Evolutionary conservation across 2,113 vertebrate genomes (phyloP).

Genomic region (Onychostruthus taczanowskii): DNA sequence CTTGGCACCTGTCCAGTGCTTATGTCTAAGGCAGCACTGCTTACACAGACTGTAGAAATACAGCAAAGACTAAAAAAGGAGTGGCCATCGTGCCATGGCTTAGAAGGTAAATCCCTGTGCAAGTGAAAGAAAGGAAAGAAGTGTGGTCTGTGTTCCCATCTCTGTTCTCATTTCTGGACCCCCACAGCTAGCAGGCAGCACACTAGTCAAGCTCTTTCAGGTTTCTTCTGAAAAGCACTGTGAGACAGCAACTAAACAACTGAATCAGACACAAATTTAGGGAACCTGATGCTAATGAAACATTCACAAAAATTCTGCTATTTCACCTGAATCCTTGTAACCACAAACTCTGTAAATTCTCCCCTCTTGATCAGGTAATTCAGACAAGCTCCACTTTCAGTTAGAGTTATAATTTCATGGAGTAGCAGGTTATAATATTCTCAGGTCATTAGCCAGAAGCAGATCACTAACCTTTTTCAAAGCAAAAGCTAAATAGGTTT

Average conservation of each 20-base stretch:
- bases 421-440: neutral
- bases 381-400: neutral
- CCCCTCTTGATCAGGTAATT: neutral
- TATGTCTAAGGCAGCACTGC: neutral
- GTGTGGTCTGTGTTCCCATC: neutral
- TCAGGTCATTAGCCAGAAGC: neutral
- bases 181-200: neutral
- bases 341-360: neutral
- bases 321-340: neutral
- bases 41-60: neutral
- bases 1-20: neutral
- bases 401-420: neutral
- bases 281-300: neutral
- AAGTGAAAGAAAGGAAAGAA: neutral
- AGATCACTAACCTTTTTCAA: neutral
- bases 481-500: neutral
- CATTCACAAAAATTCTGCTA: neutral
- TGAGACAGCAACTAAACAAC: neutral
- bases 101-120: neutral
- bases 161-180: neutral
- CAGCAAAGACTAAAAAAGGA: neutral
- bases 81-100: neutral
- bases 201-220: neutral
- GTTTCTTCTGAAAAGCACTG: neutral
- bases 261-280: neutral